Conservation (phyloP, 2,113 vertebrate species). For the Callaeas wilsoni region DNA sequence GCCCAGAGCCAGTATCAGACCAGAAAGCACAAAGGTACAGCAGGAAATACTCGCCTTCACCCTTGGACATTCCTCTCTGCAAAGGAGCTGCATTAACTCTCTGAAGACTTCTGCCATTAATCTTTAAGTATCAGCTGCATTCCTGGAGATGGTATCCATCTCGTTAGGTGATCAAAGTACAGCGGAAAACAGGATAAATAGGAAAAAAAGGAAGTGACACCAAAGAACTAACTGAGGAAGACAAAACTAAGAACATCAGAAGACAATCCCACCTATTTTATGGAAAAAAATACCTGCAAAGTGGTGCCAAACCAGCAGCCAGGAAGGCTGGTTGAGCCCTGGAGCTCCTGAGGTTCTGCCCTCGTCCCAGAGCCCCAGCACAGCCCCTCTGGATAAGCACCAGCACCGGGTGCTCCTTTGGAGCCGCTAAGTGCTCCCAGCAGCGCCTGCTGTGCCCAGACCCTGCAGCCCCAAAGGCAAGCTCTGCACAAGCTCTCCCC, state of each 20-base stretch:
- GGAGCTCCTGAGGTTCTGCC: background rate
- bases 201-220: background rate
- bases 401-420: accelerated
- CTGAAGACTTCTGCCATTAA: background rate
- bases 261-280: background rate
- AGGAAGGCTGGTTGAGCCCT: background rate
- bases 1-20: background rate
- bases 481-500: background rate
- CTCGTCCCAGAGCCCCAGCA: background rate
- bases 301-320: background rate
- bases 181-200: background rate
- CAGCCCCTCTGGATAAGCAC: no score
- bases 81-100: background rate
- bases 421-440: background rate
- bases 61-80: background rate
- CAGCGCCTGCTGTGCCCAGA: no score
- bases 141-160: background rate
- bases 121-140: background rate
- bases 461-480: background rate
- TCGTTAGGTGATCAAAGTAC: background rate
- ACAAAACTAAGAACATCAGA: background rate
- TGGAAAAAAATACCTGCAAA: background rate
- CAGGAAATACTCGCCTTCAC: background rate
- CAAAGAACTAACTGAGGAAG: background rate
- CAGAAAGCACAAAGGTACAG: background rate